Base-by-base conservation (phyloP, 2,797 vertebrate genomes). In the Clangula hyemalis region DNA sequence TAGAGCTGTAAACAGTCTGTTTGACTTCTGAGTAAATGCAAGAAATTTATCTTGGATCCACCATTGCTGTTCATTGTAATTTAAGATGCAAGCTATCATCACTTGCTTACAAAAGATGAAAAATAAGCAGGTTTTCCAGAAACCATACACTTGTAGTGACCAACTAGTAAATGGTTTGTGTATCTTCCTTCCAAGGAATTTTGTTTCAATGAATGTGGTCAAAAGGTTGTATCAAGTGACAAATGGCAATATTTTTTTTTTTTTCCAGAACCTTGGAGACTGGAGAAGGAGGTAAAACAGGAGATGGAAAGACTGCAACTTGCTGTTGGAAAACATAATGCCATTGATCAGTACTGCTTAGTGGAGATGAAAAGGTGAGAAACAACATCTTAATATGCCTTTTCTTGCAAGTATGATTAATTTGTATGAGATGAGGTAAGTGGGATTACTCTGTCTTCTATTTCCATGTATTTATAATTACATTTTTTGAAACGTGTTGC, bases 261-360 rank as follows among this genome's bases (percentile, higher is more conserved):
- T 85, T 94, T 88, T 38, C 36, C 36, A 97, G 97, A 38, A 69
- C 75, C 96, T 83, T 70, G 94, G 73, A 91, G 97, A 69, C 34
- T 78, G 90, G 85, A 97, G 77, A 96, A 85, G 69, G 83, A 97
- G 66, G 49, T 93, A 27, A 96, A 95, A 85, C 81, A 92, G 54
- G 96, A 97, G 89, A 94, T 83, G 19, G 95, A 95, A 85, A 93
- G 71, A 53, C 86, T 92, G 43, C 88, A 95, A 45, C 91, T 97
- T 72, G 79, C 90, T 34, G 83, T 79, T 75, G 96, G 98, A 87
- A 98, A 98, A 68, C 92, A 74, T 87, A 97, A 87, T 89, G 76
- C 93, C 38, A 96, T 97, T 41, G 94, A 98, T 83, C 97, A 97
- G 85, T 98, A 97, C 85, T 97, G 22, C 95, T 98, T 54, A 98